Evolutionary conservation across 1,140 invertebrate species (phyloP), one percentile per base, ranked within the genome.

Genomic region (Diabrotica virgifera): DNA sequence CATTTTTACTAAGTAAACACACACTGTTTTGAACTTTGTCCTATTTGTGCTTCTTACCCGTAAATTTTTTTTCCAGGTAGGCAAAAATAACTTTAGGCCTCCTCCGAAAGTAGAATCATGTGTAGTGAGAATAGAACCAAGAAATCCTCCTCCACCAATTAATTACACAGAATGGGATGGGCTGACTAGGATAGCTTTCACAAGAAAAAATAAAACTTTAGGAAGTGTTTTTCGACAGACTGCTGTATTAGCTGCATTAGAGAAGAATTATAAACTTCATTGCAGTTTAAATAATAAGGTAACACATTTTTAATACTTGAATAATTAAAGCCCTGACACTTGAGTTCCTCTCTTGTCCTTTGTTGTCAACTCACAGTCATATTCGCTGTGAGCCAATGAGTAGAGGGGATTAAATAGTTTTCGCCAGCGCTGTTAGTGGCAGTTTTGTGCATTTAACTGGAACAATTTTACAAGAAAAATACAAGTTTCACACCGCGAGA

Each of bases 81-180:
- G 96, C 6, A 97, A 97, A 81, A 99, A 98, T 81, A 99, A 99
- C 81, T 99, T 99, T 75, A 85, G 91, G 69, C 98, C 98, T 51
- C 97, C 98, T 50, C 97, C 97, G 40, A 99, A 97, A 85, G 95
- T 99, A 0, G 98, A 99, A 81, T 99, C 96, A 0, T 94, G 90
- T 83, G 97, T 99, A n/a, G 95, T 99, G 0, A 84, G 98, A 76
- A 90, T 99, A 77, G 97, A 99, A 79, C 97, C 97, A 5, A 87
- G 90, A 76, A 97, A 97, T 84, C 98, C 97, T 55, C 94, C 96
- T 40, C 97, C 97, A 36, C 89, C 94, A 9, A 93, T 99, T 36
- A 96, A 97, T 80, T 99, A 96, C 79, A 89, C 90, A 71, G 96
- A 99, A 84, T 99, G 96, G 97, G 97, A 99, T 86, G 95, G 95